Percentiles rank a stretch among this genome's conserved stretches.
phyloP scores from a whole-genome alignment of 2,797 vertebrate genomes.

The Chrosomus eos region DNA sequence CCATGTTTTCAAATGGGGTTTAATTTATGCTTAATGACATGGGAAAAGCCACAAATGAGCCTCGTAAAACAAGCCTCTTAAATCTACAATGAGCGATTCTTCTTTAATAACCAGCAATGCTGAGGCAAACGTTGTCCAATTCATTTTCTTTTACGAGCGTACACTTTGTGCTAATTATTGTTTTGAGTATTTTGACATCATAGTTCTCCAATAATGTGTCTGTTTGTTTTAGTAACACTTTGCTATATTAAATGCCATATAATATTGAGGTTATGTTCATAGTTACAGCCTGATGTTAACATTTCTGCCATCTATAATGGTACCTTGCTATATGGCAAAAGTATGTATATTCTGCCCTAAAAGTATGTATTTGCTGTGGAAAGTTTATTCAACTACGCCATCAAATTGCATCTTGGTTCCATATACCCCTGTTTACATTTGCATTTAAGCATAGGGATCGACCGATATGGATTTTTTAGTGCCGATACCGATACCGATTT shows the following conservation, averaged over 20 bases:
- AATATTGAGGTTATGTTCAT: neutral
- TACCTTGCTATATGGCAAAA: neutral
- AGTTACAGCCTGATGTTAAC: neutral
- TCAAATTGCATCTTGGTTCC: neutral
- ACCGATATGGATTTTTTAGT: too few relatives aligned
- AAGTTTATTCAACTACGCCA: neutral
- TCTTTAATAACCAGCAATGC: neutral
- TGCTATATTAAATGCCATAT: neutral
- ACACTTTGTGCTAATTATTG: neutral
- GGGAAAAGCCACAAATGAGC: neutral
- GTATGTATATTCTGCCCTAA: neutral
- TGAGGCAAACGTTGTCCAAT: neutral
- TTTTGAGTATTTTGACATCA: neutral
- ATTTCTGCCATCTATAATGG: neutral
- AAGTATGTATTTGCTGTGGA: neutral
- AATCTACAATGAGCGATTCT: neutral
- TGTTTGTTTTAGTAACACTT: neutral
- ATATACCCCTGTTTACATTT: neutral
- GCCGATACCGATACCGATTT: too few relatives aligned
- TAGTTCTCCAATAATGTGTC: neutral
- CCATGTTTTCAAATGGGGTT: neutral
- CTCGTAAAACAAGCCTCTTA: conserved; percentile 23
- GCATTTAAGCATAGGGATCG: neutral
- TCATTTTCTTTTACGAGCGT: neutral
- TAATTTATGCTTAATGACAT: conserved; percentile 16